phyloP scores from a whole-genome alignment of 2,113 vertebrate species.

The Megaptera novaeangliae region DNA sequence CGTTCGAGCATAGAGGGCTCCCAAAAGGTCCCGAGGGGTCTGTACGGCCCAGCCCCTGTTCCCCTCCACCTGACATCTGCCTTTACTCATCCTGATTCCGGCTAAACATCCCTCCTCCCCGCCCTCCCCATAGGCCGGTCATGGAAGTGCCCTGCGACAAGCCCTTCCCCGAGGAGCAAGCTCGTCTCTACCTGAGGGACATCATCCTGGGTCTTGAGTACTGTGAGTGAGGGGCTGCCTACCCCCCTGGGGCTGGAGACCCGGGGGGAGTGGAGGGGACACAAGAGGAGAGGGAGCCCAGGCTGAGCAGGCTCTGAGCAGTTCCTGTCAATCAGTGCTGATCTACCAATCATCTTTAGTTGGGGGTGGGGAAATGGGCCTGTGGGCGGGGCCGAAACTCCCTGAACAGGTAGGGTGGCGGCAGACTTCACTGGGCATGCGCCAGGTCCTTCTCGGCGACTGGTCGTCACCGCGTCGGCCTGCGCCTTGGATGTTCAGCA shows the following conservation, averaged over 20 bases:
- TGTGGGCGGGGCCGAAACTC: neutral
- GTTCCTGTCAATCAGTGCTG: neutral
- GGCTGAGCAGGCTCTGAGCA: neutral
- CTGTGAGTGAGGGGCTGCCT: slow-evolving; percentile 84
- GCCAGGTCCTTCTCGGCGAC: rapidly evolving
- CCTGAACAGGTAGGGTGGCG: rapidly evolving
- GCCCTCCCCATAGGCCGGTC: slow-evolving; percentile 84
- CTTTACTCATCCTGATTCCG: neutral
- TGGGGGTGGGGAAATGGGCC: neutral
- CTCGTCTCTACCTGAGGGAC: slow-evolving; percentile 92
- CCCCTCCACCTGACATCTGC: neutral
- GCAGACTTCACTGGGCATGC: neutral
- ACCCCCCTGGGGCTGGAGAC: neutral
- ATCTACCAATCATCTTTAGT: neutral
- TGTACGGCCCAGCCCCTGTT: neutral
- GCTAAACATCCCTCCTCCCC: neutral
- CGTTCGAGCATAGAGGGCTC: neutral
- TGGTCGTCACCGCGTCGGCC: rapidly evolving
- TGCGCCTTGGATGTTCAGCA: neutral
- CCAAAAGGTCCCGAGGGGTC: neutral
- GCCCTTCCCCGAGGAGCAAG: slow-evolving; percentile 92
- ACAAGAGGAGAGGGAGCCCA: rapidly evolving
- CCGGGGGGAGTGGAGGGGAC: rapidly evolving
- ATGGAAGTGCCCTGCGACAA: slow-evolving; percentile 95
- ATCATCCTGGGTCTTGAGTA: slow-evolving; percentile 97